Evolutionary conservation across 1,140 invertebrate genomes (phyloP).

Genomic region (Caerostris extrusa): DNA sequence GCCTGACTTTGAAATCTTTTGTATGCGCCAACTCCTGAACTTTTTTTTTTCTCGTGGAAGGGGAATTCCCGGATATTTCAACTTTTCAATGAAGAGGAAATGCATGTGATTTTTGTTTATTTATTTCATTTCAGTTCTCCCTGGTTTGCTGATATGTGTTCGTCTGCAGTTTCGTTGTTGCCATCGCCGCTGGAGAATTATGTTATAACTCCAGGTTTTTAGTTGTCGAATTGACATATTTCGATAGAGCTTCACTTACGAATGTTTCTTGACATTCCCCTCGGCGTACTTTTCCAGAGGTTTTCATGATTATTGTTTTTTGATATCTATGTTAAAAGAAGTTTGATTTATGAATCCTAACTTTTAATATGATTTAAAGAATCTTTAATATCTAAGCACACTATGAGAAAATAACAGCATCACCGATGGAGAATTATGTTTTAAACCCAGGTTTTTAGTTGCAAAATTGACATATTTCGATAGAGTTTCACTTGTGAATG

Average conservation of each 20-base stretch:
- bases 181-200: not conserved
- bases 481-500: too few species aligned
- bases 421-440: too few species aligned
- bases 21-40: conserved; percentile 14
- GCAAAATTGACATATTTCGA: too few species aligned
- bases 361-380: too few species aligned
- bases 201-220: not conserved
- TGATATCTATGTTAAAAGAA: too few species aligned
- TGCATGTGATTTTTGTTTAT: conserved; percentile 7
- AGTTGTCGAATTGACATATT: not conserved
- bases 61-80: not conserved
- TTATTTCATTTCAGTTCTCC: not conserved
- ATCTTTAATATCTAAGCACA: too few species aligned
- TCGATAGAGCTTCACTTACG: not conserved
- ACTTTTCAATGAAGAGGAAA: not conserved
- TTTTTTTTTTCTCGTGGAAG: conserved; percentile 21
- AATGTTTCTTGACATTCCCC: too few species aligned
- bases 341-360: too few species aligned
- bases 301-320: too few species aligned
- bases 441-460: too few species aligned
- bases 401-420: too few species aligned
- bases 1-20: conserved; percentile 74
- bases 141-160: not conserved
- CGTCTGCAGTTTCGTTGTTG: conserved; percentile 3
- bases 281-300: too few species aligned